Evolutionary conservation across 2,113 vertebrate species (phyloP), one percentile per base, ranked within the genome.

Genomic region (Pterophyllum scalare): DNA sequence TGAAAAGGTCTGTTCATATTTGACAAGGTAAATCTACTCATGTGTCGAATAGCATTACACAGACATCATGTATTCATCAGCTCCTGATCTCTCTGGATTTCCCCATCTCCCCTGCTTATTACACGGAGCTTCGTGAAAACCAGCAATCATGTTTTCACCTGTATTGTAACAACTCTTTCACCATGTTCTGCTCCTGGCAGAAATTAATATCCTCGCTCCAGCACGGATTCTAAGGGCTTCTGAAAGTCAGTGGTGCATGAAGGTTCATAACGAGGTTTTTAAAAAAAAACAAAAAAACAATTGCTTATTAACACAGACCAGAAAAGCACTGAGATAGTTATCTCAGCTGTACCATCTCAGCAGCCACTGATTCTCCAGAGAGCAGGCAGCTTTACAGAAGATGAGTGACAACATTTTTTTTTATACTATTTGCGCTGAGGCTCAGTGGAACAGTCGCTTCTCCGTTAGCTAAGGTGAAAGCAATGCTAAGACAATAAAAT

Each of bases 1-100:
- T 88, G 14, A 77, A 77, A 77, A 72, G 46, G 40, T 79, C 80
- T 87, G 74, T 72, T 88, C 62, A 56, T 70, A 57, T 81, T 77
- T 70, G 22, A 83, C 75, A 89, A 81, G 83, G 26, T 14, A 54
- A 83, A 83, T 86, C 31, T 11, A 61, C 75, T 49, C 11, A 1
- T 40, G 43, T 75, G 58, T 72, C 20, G 15, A 70, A 84, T 81
- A 74, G 38, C 31, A 80, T 62, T 64, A 77, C 80, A 82, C 31
- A 74, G 52, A 67, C 19, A 58, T 49, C 14, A 19, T 76, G 65
- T 76, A 38, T 59, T 76, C 56, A 57, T 75, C 33, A 26, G 28
- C 59, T 82, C 52, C 19, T 46, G 13, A 46, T 49, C 64, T 75
- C 56, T 54, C 22, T 35, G 33, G 40, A 74, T 81, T 64, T 86